Base-by-base conservation (phyloP, 2,797 vertebrate genomes). In the Bovichtus variegatus region DNA sequence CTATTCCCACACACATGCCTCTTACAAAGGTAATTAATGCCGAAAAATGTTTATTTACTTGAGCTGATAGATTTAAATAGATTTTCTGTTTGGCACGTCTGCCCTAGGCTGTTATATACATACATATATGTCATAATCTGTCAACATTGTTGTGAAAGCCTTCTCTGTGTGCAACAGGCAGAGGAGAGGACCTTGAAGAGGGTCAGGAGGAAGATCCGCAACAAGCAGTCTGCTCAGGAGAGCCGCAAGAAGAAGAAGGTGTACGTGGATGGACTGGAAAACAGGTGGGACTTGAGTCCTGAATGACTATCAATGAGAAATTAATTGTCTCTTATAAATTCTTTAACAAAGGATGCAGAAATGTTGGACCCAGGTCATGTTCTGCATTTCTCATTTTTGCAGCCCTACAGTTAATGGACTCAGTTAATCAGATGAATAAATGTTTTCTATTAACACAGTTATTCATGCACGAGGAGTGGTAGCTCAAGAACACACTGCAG, bases 141-240 rank as follows among this genome's bases (percentile, higher is more conserved):
- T 74, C 54, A 60, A 44, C 44, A 38, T 46, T 71, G 2, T 71
- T 60, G 21, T 87, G 36, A 87, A 78, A 46, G 40, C 16, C 29
- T 44, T 7, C 43, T 80, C 46, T 88, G 25, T 87, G 59, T 85
- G 18, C 68, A 71, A 55, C 89, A 99, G 98, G 86, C 94, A 1
- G 96, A 98, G 76, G 97, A 98, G 68, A 92, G 93, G 63, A 92
- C 94, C 64, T 85, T 97, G 87, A 98, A 97, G 87, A 95, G 95
- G 25, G 93, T 97, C 40, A 93, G 96, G 74, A 95, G 96, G 78
- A 98, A 97, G 93, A 98, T 97, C 85, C 93, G 96, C 50, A 99
- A 97, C 90, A 98, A 97, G 87, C 96, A 96, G 80, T 97, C 97
- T 6, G 96, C 97, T 82, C 97, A 96, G 84, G 96, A 97, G 76